A percentile compares a stretch with the other conserved stretches of the same genome.
Conservation (phyloP, 2,113 vertebrate species). For the Numenius arquata region DNA sequence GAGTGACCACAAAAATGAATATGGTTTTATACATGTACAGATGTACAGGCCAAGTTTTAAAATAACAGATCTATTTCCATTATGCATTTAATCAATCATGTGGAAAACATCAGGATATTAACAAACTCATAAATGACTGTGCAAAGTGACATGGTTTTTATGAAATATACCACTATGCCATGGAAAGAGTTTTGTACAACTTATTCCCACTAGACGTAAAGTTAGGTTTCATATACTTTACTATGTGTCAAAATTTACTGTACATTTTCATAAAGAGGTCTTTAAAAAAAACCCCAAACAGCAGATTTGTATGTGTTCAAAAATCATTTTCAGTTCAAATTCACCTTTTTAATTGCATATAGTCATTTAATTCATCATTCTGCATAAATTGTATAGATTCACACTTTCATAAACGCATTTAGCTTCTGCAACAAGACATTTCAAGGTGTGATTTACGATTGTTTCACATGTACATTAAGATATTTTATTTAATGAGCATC, state of each 20-base stretch:
- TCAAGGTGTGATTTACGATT: neutral
- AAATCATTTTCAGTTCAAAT: neutral
- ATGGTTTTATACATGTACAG: conserved; percentile 69
- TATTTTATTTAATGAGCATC: neutral
- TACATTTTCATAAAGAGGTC: conserved; percentile 5
- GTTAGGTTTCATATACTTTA: neutral
- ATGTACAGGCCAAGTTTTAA: conserved; percentile 70
- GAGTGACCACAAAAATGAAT: conserved; percentile 84
- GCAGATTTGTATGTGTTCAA: conserved; percentile 7
- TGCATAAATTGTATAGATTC: conserved; percentile 26
- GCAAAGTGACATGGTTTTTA: conserved; percentile 6
- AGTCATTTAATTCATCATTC: neutral
- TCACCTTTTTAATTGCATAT: conserved; percentile 32
- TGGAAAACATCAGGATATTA: conserved; percentile 55
- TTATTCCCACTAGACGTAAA: neutral
- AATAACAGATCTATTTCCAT: conserved; percentile 67
- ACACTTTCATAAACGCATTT: conserved; percentile 4
- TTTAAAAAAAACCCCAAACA: neutral
- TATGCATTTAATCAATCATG: conserved; percentile 65
- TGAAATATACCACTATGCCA: conserved; percentile 21
- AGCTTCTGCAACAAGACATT: conserved; percentile 14
- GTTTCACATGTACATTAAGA: neutral
- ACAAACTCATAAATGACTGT: conserved; percentile 62
- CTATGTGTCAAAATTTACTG: neutral
- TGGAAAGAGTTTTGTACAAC: neutral